Base-by-base conservation (phyloP, 1,140 invertebrate genomes). In the Brachionus koreanus region DNA sequence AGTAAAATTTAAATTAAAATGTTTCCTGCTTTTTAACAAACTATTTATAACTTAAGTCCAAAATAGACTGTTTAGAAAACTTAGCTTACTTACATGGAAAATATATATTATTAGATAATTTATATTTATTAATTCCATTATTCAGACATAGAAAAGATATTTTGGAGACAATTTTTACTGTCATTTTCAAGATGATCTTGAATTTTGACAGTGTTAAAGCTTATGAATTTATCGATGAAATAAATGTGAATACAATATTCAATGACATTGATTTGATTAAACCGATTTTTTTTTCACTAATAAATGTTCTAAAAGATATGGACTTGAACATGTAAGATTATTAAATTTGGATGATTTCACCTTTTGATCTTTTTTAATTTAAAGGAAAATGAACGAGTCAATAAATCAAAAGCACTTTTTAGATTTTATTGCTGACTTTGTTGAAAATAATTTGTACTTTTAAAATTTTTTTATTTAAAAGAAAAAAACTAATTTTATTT, bases 381-480 rank as follows among this genome's bases (percentile, higher is more conserved):
- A 46, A 74, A 74, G 69, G 0, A 33, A 46, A 25, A 74, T 16
- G 12, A 43, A 74, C 25, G 65, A 7, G 6, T 16, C 42, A 16
- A 74, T 49, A 25, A 25, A 46, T 42, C 6, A 10, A 25, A 10
- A 10, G 9, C 19, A 74, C 6, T 74, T 16, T 46, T 46, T 74
- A 35, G 39, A 74, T 25, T 25, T 25, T 4, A 25, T 74, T 0
- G 12, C 29, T 46, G 25, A 74, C 5, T 13, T 46, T 39, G 23
- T 74, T 49, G 12, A 74, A 46, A 46, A 43, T 29, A 35, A 74
- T 46, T 74, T 74, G 69, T 74, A 74, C 43, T n/a, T 25, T 72
- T 39, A 39, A 25, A 7, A 23, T 42, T n/a, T 16, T 23, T 39
- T n/a, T 72, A 23, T 42, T n/a, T 37, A n/a, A 42, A 46, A 46